A percentile compares a stretch with the other conserved stretches of the same genome.
Conservation (phyloP, 2,888 invertebrate genomes). For the Neoascia interrupta region DNA sequence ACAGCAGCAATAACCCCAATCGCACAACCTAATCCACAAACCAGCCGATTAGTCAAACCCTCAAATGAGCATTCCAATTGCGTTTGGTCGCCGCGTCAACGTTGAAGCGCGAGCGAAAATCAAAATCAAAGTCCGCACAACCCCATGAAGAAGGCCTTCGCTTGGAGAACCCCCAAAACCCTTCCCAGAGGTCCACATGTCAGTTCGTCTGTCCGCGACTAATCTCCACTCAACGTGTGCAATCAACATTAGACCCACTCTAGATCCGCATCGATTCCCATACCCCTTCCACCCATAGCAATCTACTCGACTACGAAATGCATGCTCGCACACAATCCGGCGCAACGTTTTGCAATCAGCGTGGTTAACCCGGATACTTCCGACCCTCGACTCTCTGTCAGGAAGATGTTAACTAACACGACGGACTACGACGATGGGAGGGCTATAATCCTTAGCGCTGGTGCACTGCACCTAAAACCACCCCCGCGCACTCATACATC, state of each 20-base stretch:
- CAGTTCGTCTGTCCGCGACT: not conserved
- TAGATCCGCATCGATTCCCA: not conserved
- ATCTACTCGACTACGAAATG: conserved; percentile 1
- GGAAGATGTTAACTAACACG: conserved; percentile 32
- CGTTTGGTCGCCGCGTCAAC: too few relatives aligned
- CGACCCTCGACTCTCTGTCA: conserved; percentile 12
- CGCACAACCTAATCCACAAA: not conserved
- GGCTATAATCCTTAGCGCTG: not conserved
- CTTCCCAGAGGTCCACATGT: too few relatives aligned
- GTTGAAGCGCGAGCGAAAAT: too few relatives aligned
- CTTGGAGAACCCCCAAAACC: too few relatives aligned
- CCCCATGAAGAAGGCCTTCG: not conserved
- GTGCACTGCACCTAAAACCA: too few relatives aligned
- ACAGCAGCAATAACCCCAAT: not conserved
- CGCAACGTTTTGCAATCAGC: conserved; percentile 42
- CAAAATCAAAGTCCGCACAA: too few relatives aligned
- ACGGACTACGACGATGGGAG: not conserved
- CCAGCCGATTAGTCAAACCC: too few relatives aligned
- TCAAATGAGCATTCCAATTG: not conserved
- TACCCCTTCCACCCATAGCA: not conserved
- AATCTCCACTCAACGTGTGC: not conserved
- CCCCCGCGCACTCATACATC: conserved; percentile 22
- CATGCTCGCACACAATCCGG: conserved; percentile 51
- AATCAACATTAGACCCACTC: not conserved
- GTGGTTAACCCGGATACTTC: conserved; percentile 54